Evolutionary conservation across 2,888 invertebrate genomes (phyloP), one percentile per base, ranked within the genome.

Genomic region (Hydraecia micacea): DNA sequence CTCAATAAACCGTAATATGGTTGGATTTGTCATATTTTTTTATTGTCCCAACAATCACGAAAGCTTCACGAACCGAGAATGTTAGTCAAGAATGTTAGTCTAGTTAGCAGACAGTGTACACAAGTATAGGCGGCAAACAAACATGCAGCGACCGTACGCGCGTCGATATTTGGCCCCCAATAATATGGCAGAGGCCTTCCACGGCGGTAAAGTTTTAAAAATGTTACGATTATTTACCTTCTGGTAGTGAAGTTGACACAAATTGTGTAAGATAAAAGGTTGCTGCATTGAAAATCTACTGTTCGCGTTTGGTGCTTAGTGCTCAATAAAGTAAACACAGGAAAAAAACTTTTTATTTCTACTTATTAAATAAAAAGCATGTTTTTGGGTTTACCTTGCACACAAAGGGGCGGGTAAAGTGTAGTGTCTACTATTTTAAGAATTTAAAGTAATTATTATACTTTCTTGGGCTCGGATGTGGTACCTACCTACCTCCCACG

Each of bases 21-120:
- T 91, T 88, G 91, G 90, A 94, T 95, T 94, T 91, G 92, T 95
- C 93, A 95, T 95, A 94, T 95, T 96, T 95, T 36, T 96, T 96
- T 95, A 95, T 94, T 93, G 94, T 93, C 89, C 86, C 88, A 84
- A 89, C 91, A 88, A 93, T 93, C 96, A 96, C 96, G 96, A 93
- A 94, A 87, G 84, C 88, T 87, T 80, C 76, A 87, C 80, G 79
- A 81, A 85, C 79, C 80, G 87, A 77, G 83, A 84, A 80, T 79
- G 67, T 62, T 58, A 68, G 86, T 85, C 75, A n/a, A 77, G 83
- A 84, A 80, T 79, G 67, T 62, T 58, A 68, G 86, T 85, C 75
- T 88, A 90, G 89, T 90, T 89, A 88, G 85, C 81, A 70, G 68
- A 21, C 49, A 75, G 84, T 84, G 39, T 67, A 80, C 52, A 63